These are phyloP conservation scores for Andrena haemorrhoa DNA, from an alignment of 2,888 invertebrate species.

Conservation along the genomic window DNA sequence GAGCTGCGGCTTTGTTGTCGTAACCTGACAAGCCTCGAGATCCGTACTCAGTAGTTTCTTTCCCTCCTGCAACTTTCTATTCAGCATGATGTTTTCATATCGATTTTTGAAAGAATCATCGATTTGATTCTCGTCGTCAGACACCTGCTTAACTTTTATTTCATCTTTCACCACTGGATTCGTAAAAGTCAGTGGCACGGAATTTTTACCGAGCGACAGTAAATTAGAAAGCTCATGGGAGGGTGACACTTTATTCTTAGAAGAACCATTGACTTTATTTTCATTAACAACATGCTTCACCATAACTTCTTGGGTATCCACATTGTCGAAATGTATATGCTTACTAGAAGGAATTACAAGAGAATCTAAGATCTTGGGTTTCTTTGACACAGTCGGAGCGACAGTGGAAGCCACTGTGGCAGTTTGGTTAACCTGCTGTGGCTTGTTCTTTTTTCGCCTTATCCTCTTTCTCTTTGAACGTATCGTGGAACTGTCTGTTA, in stretches of 20 bases:
- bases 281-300: conserved; percentile 10
- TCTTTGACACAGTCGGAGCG: conserved; percentile 51
- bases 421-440: background rate
- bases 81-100: background rate
- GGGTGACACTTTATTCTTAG: conserved; percentile 7
- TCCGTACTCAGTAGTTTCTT: conserved; percentile 17
- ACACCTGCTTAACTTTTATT: conserved; percentile 17
- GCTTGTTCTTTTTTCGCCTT: conserved; percentile 63
- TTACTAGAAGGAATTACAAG: conserved; percentile 70
- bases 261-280: conserved; percentile 19
- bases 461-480: conserved; percentile 69
- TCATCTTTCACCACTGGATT: conserved; percentile 52
- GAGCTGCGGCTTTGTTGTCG: conserved; percentile 46
- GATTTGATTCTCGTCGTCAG: conserved; percentile 7
- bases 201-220: conserved; percentile 73
- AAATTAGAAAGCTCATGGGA: conserved; percentile 67
- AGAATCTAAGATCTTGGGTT: conserved; percentile 75
- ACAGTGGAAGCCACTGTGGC: background rate
- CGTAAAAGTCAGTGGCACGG: conserved; percentile 74
- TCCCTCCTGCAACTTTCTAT: background rate
- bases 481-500: conserved; percentile 20
- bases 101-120: background rate
- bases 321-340: conserved; percentile 77
- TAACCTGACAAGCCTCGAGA: conserved; percentile 36
- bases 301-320: conserved; percentile 51